Evolutionary conservation across 2,797 vertebrate species (phyloP), one percentile per base, ranked within the genome.

Genomic region (Pangasius krempfi): DNA sequence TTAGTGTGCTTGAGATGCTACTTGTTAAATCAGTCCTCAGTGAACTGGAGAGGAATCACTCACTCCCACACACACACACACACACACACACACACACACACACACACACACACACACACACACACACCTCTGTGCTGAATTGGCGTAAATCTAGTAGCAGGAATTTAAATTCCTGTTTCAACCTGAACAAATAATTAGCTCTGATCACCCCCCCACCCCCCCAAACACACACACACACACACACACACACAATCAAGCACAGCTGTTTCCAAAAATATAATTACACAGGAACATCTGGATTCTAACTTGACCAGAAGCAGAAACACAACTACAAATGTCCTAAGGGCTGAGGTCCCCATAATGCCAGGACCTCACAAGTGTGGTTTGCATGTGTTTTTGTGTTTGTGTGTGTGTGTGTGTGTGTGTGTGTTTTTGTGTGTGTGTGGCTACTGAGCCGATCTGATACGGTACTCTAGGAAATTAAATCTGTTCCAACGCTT

Each of bases 221-320:
- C 78, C 30, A 88, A 66, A 85, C 14, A 81, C 87, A 86, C 86
- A 89, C 70, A 76, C 89, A 83, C 79, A 80, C 83, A 87, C 87
- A 88, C 91, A 91, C 70, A 78, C 68, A 52, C 88, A 85, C 54
- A 81, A 86, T 40, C 40, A 78, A 70, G 85, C 52, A 56, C 87
- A 91, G 90, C 84, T 89, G 88, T 89, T 91, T 90, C 52, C 68
- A 56, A 89, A 79, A 85, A 82, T 84, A 84, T 91, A 92, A 91
- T 92, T 86, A 83, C 83, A 89, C n/a, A 47, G 60, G 78, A 88
- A 92, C 91, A 92, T 91, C 91, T 92, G 91, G 89, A 89, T 85
- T 84, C 64, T 58, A 85, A 86, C 85, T 86, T 83, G 81, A 84
- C 64, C 66, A 83, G 68, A 87, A 88, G 47, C 86, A 78, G 56